Evolutionary conservation across 2,797 vertebrate genomes (phyloP).

Genomic region (Miichthys miiuy): DNA sequence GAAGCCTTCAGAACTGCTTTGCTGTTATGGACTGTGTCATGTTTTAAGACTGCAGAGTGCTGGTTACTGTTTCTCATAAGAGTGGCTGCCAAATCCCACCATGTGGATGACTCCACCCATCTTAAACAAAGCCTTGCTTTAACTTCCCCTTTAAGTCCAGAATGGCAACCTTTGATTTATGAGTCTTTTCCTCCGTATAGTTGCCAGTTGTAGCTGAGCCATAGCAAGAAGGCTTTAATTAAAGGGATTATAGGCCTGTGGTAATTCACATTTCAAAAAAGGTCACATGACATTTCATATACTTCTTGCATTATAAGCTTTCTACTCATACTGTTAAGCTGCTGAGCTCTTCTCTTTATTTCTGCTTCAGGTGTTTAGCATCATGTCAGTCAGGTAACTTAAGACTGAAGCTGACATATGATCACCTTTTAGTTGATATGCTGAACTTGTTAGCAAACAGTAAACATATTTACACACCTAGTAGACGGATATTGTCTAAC

Average conservation of each 20-base stretch:
- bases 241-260: slow-evolving; percentile 66
- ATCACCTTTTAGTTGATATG: no score
- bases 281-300: slow-evolving; percentile 44
- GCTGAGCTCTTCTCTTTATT: neutral
- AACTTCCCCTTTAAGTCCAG: slow-evolving; percentile 50
- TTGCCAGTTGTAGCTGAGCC: slow-evolving; percentile 50
- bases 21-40: slow-evolving; percentile 19
- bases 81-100: slow-evolving; percentile 45
- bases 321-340: slow-evolving; percentile 11
- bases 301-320: slow-evolving; percentile 39
- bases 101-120: slow-evolving; percentile 56
- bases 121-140: slow-evolving; percentile 65
- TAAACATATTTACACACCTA: neutral
- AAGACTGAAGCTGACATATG: no score
- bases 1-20: slow-evolving; percentile 37
- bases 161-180: slow-evolving; percentile 57
- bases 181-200: slow-evolving; percentile 45
- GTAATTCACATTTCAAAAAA: slow-evolving; percentile 55
- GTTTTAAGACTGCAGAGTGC: slow-evolving; percentile 24
- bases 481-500: no score
- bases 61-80: slow-evolving; percentile 44
- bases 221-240: slow-evolving; percentile 70
- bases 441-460: neutral
- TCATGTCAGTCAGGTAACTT: neutral
- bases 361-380: neutral